Evolutionary conservation across 2,797 vertebrate species (phyloP).

Genomic region (Cygnus olor): DNA sequence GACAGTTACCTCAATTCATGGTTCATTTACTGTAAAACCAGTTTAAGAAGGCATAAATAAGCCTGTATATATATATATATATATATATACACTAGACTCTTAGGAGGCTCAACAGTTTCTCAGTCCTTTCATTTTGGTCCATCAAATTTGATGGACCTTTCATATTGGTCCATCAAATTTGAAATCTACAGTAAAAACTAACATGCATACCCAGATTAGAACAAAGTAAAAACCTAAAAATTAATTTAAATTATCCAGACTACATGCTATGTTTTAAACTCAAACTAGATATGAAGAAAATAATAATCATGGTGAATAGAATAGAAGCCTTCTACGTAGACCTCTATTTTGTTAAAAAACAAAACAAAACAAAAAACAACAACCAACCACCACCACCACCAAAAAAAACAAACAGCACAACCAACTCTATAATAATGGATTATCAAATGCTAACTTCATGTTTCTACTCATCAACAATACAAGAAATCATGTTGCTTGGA

Average conservation of each 20-base stretch:
- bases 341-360: neutral
- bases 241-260: neutral
- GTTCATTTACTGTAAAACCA: slow-evolving; percentile 43
- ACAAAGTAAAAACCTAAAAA: neutral
- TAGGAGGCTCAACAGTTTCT: neutral
- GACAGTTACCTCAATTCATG: slow-evolving; percentile 41
- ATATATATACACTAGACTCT: neutral
- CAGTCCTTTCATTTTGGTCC: neutral
- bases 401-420: neutral
- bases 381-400: neutral
- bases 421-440: neutral
- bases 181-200: neutral
- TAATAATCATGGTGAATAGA: neutral
- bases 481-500: neutral
- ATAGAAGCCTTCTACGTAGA: neutral
- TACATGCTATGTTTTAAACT: neutral
- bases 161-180: neutral
- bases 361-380: neutral
- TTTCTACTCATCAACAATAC: neutral
- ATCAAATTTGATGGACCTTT: neutral
- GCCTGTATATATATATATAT: neutral
- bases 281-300: neutral
- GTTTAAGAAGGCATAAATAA: slow-evolving; percentile 24
- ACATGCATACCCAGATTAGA: neutral
- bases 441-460: neutral